These are phyloP conservation scores for Syngnathus scovelli DNA, from an alignment of 2,113 vertebrate species.

Conservation along the genomic window DNA sequence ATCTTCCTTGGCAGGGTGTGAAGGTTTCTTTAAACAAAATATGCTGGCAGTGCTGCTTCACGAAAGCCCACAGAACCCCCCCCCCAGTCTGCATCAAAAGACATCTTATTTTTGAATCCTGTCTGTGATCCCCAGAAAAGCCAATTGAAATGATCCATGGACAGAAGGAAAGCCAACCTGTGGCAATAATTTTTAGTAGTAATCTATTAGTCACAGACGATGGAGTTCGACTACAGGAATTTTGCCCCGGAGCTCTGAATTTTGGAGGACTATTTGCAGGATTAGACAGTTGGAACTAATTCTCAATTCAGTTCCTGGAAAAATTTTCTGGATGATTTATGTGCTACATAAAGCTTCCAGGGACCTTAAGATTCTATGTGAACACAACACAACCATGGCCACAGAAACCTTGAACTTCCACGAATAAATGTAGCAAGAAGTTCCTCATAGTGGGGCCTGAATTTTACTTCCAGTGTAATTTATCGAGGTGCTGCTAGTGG, in stretches of 20 bases:
- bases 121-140: constrained; percentile 7
- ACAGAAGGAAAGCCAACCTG: neutral
- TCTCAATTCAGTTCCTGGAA: neutral
- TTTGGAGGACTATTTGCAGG: neutral
- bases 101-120: constrained; percentile 10
- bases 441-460: neutral
- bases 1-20: constrained; percentile 40
- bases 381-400: neutral
- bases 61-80: constrained; percentile 29
- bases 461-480: neutral
- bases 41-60: constrained; percentile 49
- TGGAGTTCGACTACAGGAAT: neutral
- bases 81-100: constrained; percentile 45
- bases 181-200: constrained; percentile 15
- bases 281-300: neutral
- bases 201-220: constrained; percentile 1
- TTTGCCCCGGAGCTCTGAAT: neutral
- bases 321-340: neutral
- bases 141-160: constrained; percentile 18
- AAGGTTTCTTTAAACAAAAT: constrained; percentile 45
- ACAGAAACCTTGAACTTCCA: neutral
- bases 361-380: neutral
- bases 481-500: neutral
- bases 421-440: neutral
- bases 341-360: neutral